Evolutionary conservation across 2,888 invertebrate genomes (phyloP), one percentile per base, ranked within the genome.

Genomic region (Choristoneura rosaceana): DNA sequence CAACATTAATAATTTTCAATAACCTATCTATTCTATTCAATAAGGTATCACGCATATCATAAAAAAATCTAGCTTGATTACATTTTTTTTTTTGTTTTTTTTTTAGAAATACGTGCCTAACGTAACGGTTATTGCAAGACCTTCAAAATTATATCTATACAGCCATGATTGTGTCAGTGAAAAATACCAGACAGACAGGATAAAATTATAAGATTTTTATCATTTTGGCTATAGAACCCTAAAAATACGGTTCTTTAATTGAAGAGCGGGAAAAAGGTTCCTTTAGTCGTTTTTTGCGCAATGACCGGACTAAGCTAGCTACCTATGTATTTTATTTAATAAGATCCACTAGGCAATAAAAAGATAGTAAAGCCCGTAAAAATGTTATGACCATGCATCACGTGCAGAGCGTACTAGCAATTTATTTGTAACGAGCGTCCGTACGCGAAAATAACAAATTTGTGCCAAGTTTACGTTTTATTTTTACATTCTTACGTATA

Each of bases 391-490:
- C 45, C 62, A 38, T 4, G 17, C 15, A 63, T 73, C 73, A 64
- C 73, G 68, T 73, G 68, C 52, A 34, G 12, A 47, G 69, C 73
- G 68, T 73, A 73, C 68, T 73, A 64, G 64, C 59, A 68, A 73
- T 73, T 73, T 69, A 69, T 73, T 73, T 64, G 69, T 69, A 69
- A 59, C 63, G n/a, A n/a, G 17, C 17, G 17, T 63, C 38, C 65
- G 71, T 52, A 69, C 67, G 68, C 58, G 68, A 73, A 62, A 71
- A 71, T 69, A 70, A 68, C 68, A 64, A 52, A 73, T 43, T 69
- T 68, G 73, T 73, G 73, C 73, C 73, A 73, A 73, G 73, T 73
- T 73, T 73, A 73, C 64, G 63, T 50, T 71, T 68, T 71, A 73
- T 73, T 73, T 73, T 73, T 73, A 71, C 68, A 60, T 64, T 67